Evolutionary conservation across 2,113 vertebrate genomes (phyloP).

Genomic region (Uropsilus gracilis): DNA sequence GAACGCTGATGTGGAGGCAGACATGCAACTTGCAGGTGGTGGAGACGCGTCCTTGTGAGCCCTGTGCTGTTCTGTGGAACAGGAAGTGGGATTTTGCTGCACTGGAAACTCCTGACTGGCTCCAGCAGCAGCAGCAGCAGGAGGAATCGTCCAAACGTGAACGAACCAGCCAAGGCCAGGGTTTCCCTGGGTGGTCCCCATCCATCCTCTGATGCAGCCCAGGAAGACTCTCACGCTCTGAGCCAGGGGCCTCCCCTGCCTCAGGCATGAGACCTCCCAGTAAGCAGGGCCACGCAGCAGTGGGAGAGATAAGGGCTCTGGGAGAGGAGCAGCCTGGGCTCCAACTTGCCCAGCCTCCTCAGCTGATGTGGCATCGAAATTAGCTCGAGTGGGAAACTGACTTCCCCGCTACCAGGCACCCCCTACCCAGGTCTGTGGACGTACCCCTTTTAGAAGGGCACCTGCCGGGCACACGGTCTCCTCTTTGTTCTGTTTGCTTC

Average conservation of each 20-base stretch:
- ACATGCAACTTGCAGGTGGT: fast-evolving
- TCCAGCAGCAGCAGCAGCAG: neutral
- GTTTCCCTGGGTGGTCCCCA: constrained; percentile 62
- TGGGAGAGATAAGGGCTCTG: neutral
- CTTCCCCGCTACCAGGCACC: fast-evolving
- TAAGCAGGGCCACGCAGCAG: neutral
- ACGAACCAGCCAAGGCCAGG: neutral
- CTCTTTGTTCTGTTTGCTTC: too few relatives aligned
- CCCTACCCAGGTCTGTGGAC: neutral
- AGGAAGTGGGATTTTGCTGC: neutral
- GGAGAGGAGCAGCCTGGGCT: neutral
- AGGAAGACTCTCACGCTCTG: neutral
- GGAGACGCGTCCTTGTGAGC: too few relatives aligned
- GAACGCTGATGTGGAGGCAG: neutral
- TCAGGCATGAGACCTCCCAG: constrained; percentile 53
- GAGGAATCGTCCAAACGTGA: neutral
- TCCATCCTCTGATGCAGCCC: neutral
- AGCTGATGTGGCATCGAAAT: too few relatives aligned
- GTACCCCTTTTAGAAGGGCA: fast-evolving
- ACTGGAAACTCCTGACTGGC: neutral
- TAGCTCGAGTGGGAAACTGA: neutral
- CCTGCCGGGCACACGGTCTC: neutral
- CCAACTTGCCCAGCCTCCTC: neutral
- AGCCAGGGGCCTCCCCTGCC: constrained; percentile 16
- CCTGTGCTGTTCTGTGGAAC: neutral